Conservation (phyloP, 2,888 invertebrate species). For the Drosophila acutilabella region DNA sequence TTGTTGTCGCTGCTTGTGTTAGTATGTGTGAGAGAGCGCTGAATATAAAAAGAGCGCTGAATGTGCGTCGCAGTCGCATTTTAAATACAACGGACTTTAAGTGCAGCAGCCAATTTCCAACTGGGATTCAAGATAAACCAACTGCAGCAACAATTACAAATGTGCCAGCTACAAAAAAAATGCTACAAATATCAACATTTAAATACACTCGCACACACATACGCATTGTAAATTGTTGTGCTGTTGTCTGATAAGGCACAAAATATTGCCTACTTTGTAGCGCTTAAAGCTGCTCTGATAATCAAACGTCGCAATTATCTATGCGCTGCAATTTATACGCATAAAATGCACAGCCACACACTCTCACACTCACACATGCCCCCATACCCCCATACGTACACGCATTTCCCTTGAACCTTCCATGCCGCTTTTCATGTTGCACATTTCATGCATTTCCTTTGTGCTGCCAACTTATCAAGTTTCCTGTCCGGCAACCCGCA, state of each 20-base stretch:
- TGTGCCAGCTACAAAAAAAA: slow-evolving; percentile 15
- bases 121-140: slow-evolving; percentile 31
- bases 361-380: slow-evolving; percentile 18
- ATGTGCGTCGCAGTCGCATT: slow-evolving; percentile 47
- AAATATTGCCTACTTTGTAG: slow-evolving; percentile 71
- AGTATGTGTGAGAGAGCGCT: slow-evolving; percentile 47
- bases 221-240: slow-evolving; percentile 21
- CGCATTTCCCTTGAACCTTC: slow-evolving; percentile 43
- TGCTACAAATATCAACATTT: slow-evolving; percentile 15
- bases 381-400: slow-evolving; percentile 10
- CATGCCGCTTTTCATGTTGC: slow-evolving; percentile 58
- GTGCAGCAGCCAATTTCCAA: slow-evolving; percentile 44
- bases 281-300: slow-evolving; percentile 59
- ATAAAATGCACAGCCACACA: slow-evolving; percentile 36
- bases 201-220: slow-evolving; percentile 4
- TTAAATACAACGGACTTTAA: slow-evolving; percentile 64
- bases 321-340: slow-evolving; percentile 54
- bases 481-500: slow-evolving; percentile 69
- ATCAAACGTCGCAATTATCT: slow-evolving; percentile 69
- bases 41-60: slow-evolving; percentile 66
- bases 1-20: slow-evolving; percentile 22
- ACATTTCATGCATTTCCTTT: slow-evolving; percentile 78
- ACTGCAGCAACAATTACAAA: slow-evolving; percentile 48
- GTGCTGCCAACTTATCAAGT: slow-evolving; percentile 79
- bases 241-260: slow-evolving; percentile 42